Evolutionary conservation across 2,888 invertebrate species (phyloP).

Genomic region (Microplitis manilae): DNA sequence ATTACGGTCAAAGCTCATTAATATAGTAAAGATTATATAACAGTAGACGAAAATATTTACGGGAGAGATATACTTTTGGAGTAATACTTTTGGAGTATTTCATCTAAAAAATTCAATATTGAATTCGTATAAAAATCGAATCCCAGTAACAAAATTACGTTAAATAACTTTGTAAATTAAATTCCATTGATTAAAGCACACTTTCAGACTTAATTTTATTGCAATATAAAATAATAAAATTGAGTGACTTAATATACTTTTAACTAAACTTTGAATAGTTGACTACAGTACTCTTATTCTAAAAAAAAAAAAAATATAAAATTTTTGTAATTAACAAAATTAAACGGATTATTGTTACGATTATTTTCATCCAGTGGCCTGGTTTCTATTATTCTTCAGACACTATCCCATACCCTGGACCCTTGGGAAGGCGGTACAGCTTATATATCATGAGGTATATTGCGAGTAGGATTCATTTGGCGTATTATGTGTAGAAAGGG

Average conservation of each 20-base stretch:
- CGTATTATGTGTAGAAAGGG: slow-evolving; percentile 11
- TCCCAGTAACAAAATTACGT: too few relatives aligned
- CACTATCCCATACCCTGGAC: neutral
- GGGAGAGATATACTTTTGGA: neutral
- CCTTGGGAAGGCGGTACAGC: neutral
- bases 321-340: neutral
- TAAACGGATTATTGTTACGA: neutral
- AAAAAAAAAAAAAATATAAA: too few relatives aligned
- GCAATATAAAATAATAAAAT: too few relatives aligned
- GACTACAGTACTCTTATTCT: too few relatives aligned
- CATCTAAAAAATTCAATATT: too few relatives aligned
- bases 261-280: too few relatives aligned
- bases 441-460: neutral
- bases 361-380: neutral
- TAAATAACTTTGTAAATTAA: too few relatives aligned
- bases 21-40: neutral
- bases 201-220: too few relatives aligned
- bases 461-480: slow-evolving; percentile 16
- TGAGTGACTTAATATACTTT: too few relatives aligned
- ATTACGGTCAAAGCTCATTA: neutral
- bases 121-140: too few relatives aligned
- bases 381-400: neutral
- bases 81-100: too few relatives aligned
- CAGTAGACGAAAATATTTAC: neutral
- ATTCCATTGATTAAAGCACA: too few relatives aligned